Percentiles rank a stretch among this genome's conserved stretches.
These are phyloP conservation scores for Yoshiicerus persimilis DNA, from an alignment of 1,140 invertebrate genomes.

Conservation along the genomic window DNA sequence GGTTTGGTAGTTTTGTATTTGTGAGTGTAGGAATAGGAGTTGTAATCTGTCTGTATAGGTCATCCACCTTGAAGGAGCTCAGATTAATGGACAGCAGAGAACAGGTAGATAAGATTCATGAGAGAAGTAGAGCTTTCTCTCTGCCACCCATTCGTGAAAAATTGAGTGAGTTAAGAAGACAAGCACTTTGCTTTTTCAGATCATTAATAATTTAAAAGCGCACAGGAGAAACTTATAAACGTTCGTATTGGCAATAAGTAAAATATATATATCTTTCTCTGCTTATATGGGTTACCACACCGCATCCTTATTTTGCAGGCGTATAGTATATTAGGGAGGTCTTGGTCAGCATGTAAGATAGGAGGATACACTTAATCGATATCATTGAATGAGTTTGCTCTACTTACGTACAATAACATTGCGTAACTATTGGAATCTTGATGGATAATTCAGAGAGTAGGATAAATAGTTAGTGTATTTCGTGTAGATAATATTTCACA, in stretches of 20 bases:
- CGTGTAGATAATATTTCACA: background rate
- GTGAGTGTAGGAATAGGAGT: background rate
- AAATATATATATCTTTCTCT: too few species aligned
- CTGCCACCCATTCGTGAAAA: background rate
- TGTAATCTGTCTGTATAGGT: background rate
- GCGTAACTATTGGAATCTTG: background rate
- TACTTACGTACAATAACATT: background rate
- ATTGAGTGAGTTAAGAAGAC: conserved; percentile 1
- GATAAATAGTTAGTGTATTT: background rate
- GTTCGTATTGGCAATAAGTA: background rate
- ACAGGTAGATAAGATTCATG: conserved; percentile 5
- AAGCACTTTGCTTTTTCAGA: conserved; percentile 8
- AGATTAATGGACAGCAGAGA: conserved; percentile 4
- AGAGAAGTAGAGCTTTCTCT: background rate
- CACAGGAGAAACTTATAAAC: background rate
- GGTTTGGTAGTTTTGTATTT: background rate
- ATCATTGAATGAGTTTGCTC: background rate
- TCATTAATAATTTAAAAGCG: background rate
- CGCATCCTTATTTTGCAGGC: too few species aligned
- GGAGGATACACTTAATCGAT: background rate
- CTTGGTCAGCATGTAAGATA: background rate
- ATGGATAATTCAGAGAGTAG: background rate
- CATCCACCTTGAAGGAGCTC: background rate
- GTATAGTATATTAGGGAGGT: background rate
- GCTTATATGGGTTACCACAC: too few species aligned